Percentiles rank a stretch among this genome's conserved stretches.
Evolutionary conservation across 2,113 vertebrate genomes (phyloP).

Genomic region (Elanus axillaris): DNA sequence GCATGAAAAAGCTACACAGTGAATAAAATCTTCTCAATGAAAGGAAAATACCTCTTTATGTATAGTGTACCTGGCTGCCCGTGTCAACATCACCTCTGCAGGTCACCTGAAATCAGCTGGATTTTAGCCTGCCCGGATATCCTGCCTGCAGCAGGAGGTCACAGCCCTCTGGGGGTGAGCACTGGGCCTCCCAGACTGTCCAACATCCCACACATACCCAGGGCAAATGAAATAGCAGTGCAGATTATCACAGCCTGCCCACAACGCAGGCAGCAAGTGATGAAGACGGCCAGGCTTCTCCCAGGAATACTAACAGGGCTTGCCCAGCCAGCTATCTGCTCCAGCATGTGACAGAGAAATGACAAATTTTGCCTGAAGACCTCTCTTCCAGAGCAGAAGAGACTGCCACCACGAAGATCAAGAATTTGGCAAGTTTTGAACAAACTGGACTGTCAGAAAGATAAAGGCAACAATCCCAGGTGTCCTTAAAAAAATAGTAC

Average conservation of each 20-base stretch:
- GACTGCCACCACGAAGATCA: not conserved
- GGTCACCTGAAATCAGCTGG: not conserved
- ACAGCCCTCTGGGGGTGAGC: not conserved
- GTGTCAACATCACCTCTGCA: rapidly evolving
- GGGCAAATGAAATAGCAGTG: not conserved
- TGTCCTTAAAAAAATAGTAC: rapidly evolving
- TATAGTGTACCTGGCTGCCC: not conserved
- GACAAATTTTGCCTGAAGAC: not conserved
- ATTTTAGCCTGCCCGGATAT: not conserved
- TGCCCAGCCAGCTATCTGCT: not conserved
- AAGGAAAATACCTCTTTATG: not conserved
- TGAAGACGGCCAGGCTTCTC: not conserved
- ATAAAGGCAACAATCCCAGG: not conserved
- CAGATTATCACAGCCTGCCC: not conserved
- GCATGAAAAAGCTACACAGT: not conserved
- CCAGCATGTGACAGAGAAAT: not conserved
- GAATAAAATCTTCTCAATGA: not conserved
- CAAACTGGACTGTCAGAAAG: not conserved
- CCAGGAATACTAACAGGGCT: not conserved
- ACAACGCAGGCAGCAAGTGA: not conserved
- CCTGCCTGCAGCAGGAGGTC: not conserved
- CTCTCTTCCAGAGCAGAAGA: not conserved
- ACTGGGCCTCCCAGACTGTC: not conserved
- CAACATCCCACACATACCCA: not conserved
- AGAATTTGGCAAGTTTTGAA: not conserved